A percentile compares a stretch with the other conserved stretches of the same genome.
Evolutionary conservation across 2,797 vertebrate genomes (phyloP).

Genomic region (Gymnopithys bicolor): DNA sequence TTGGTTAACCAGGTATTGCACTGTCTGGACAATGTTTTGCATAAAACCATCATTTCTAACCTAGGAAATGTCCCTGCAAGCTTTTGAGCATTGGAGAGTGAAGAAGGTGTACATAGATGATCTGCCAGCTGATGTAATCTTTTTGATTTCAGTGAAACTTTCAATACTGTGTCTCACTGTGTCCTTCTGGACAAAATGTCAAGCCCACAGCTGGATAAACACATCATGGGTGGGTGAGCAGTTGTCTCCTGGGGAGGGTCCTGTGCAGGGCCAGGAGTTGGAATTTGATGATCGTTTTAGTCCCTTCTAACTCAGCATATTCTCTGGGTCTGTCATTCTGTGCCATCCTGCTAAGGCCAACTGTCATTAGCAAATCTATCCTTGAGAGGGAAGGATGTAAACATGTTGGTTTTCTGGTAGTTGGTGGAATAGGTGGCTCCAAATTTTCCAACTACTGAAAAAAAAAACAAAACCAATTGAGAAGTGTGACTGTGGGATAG

Average conservation of each 20-base stretch:
- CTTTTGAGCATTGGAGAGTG: neutral
- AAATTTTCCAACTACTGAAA: neutral
- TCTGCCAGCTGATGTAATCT: neutral
- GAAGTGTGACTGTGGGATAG: neutral
- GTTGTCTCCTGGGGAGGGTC: too few species aligned
- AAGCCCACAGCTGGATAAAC: neutral
- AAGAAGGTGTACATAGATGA: neutral
- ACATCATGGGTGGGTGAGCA: neutral
- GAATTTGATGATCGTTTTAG: neutral
- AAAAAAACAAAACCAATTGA: neutral
- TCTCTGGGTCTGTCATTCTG: neutral
- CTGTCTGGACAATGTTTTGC: neutral
- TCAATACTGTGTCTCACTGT: neutral
- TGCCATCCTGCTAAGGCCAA: neutral
- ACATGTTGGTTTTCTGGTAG: neutral
- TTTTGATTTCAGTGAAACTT: neutral
- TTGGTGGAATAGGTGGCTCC: neutral
- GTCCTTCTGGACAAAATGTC: neutral
- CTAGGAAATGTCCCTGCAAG: neutral
- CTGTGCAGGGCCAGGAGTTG: neutral
- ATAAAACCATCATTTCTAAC: neutral
- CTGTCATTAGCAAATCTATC: neutral
- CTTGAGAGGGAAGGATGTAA: neutral
- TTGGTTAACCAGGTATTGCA: neutral
- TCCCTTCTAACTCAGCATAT: too few species aligned